Evolutionary conservation across 2,797 vertebrate species (phyloP).

Genomic region (Premnoplex brunnescens): DNA sequence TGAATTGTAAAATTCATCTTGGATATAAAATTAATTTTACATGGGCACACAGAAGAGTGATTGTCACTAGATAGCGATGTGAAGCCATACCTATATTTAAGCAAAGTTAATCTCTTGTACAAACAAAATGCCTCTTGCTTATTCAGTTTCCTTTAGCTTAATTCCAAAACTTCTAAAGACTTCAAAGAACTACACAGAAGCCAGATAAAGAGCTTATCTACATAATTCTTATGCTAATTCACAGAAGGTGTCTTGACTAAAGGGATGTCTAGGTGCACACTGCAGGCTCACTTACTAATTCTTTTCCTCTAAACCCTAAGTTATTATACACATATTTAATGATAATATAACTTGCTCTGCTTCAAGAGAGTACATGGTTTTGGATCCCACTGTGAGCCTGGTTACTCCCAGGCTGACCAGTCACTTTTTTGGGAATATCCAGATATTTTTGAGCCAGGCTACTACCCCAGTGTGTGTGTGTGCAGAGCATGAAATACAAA

Average conservation of each 20-base stretch:
- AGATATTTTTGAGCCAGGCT: neutral
- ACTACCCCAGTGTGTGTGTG: fast-evolving
- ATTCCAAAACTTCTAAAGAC: constrained; percentile 51
- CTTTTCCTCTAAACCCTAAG: neutral
- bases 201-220: constrained; percentile 59
- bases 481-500: neutral
- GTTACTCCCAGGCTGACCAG: neutral
- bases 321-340: neutral
- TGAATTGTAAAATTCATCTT: neutral
- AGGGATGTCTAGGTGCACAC: neutral
- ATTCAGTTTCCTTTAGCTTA: constrained; percentile 46
- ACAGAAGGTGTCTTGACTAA: constrained; percentile 53
- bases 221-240: constrained; percentile 63
- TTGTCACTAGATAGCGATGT: neutral
- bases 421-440: neutral
- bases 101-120: constrained; percentile 46
- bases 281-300: neutral
- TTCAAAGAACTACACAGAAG: constrained; percentile 43
- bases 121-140: constrained; percentile 25
- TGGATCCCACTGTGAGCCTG: neutral
- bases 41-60: neutral
- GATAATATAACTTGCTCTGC: neutral
- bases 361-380: neutral
- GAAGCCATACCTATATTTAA: constrained; percentile 27
- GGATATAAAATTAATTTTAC: constrained; percentile 18